Percentiles rank a stretch among this genome's conserved stretches.
Evolutionary conservation across 1,140 invertebrate species (phyloP).

Genomic region (Cotesia chilonis): DNA sequence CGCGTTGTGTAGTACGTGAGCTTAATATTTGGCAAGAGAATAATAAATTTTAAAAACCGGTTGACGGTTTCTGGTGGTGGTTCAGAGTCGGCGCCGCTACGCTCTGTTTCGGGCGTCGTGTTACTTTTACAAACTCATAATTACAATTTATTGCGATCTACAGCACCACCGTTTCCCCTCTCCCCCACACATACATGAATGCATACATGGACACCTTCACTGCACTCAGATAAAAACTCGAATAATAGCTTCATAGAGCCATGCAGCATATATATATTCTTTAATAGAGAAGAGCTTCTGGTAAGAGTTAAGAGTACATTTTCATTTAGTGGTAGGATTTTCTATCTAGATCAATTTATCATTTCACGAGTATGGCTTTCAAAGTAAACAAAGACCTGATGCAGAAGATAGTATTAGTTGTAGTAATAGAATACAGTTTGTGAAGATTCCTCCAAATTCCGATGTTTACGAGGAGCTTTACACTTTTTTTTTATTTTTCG

Average conservation of each 20-base stretch:
- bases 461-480: constrained; percentile 17
- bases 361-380: background rate
- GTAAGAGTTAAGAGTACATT: constrained; percentile 1
- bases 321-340: constrained; percentile 20
- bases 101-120: constrained; percentile 13
- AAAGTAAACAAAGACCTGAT: constrained; percentile 16
- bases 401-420: background rate
- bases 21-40: constrained; percentile 8
- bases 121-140: constrained; percentile 35
- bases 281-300: background rate
- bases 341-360: constrained; percentile 27
- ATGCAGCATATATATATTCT: background rate
- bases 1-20: constrained; percentile 5
- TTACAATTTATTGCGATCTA: constrained; percentile 31
- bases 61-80: constrained; percentile 7
- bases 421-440: constrained; percentile 22
- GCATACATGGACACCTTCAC: too few species aligned
- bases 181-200: too few species aligned
- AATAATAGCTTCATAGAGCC: too few species aligned
- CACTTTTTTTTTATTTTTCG: background rate
- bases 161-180: background rate
- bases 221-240: too few species aligned
- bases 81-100: constrained; percentile 10
- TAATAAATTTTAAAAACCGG: constrained; percentile 25
- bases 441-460: constrained; percentile 21